phyloP scores from a whole-genome alignment of 1,140 invertebrate genomes.

The Metopolophium dirhodum region DNA sequence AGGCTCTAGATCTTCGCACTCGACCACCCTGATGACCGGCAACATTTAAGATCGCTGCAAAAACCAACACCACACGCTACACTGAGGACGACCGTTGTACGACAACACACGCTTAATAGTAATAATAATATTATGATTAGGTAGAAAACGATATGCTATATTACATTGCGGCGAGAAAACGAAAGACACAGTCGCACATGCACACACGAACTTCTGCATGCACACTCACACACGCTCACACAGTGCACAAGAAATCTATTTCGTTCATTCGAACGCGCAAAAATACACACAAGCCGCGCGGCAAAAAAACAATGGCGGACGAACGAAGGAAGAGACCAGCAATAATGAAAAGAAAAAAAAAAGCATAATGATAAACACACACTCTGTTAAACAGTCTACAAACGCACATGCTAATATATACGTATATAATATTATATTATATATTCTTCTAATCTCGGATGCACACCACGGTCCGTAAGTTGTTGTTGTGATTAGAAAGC shows the following conservation, averaged over 20 bases:
- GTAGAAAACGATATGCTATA: too few relatives aligned
- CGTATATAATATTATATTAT: background rate
- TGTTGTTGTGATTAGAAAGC: constrained; percentile 45
- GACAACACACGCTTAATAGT: too few relatives aligned
- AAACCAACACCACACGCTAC: constrained; percentile 29
- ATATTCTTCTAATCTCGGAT: constrained; percentile 37
- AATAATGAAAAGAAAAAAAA: background rate
- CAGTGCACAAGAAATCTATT: background rate
- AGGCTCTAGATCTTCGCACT: constrained; percentile 50
- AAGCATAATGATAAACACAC: background rate
- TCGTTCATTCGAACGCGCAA: background rate
- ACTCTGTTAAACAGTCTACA: constrained; percentile 2
- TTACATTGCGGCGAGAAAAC: background rate
- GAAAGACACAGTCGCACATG: background rate
- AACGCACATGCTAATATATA: constrained; percentile 30
- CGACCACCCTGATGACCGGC: constrained; percentile 56
- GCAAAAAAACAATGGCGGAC: constrained; percentile 11
- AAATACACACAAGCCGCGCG: constrained; percentile 23
- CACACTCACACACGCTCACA: background rate
- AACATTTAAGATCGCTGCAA: constrained; percentile 52
- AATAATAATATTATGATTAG: too few relatives aligned
- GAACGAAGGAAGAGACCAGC: background rate
- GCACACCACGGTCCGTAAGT: constrained; percentile 6
- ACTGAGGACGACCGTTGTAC: background rate
- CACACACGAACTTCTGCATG: background rate